These are phyloP conservation scores for Haliaeetus leucogaster DNA, from an alignment of 2,113 vertebrate genomes.

Conservation along the genomic window DNA sequence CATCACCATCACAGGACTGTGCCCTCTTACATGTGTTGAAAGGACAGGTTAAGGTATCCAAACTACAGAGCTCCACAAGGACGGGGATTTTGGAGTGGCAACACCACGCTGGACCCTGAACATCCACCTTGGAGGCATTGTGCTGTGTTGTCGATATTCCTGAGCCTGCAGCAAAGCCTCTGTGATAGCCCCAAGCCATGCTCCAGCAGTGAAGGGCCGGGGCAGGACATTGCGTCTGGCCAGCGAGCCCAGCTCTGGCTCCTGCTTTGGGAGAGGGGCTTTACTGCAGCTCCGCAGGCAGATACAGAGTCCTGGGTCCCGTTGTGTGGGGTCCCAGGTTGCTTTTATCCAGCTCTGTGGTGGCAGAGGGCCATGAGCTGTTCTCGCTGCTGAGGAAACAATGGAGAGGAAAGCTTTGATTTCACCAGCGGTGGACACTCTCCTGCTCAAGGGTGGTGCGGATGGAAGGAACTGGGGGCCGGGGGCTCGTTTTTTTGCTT, in stretches of 20 bases:
- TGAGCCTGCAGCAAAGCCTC: background rate
- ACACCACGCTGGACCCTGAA: rapidly evolving
- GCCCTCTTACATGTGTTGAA: rapidly evolving
- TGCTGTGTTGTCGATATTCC: background rate
- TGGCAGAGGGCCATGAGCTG: background rate
- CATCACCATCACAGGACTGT: background rate
- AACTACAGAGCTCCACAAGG: background rate
- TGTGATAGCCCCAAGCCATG: rapidly evolving
- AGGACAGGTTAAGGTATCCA: background rate
- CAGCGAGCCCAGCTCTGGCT: background rate
- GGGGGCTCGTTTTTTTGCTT: background rate
- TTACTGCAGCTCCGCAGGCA: rapidly evolving
- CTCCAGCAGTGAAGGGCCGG: rapidly evolving
- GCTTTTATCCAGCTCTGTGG: background rate
- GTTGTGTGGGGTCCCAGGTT: rapidly evolving
- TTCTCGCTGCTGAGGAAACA: background rate
- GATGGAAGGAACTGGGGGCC: slow-evolving; percentile 37
- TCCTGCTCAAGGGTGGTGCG: slow-evolving; percentile 10
- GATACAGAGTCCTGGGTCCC: background rate
- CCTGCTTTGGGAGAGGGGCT: background rate
- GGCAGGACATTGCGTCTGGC: background rate
- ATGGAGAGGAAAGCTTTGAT: slow-evolving; percentile 55
- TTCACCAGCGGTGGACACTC: background rate
- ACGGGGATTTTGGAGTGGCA: background rate
- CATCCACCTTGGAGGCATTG: rapidly evolving